Percentiles rank a stretch among this genome's conserved stretches.
These are phyloP conservation scores for Corynorhinus townsendii DNA, from an alignment of 2,113 vertebrate genomes.

Conservation along the genomic window DNA sequence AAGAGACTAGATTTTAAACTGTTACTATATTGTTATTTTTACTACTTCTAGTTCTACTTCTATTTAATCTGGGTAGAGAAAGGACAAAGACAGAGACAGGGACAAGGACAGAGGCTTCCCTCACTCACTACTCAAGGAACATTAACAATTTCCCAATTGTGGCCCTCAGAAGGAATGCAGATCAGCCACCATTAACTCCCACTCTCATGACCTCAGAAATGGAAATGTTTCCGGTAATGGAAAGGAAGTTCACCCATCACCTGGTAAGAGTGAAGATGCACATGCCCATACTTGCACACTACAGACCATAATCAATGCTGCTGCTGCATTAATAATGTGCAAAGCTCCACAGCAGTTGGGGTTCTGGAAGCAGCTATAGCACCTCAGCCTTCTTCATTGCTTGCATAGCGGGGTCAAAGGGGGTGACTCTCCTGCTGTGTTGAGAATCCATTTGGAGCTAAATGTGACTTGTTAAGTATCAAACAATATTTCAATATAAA, in stretches of 20 bases:
- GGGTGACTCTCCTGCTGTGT: background rate
- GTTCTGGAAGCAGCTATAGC: background rate
- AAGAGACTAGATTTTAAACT: background rate
- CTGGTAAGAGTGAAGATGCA: background rate
- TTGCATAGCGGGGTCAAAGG: background rate
- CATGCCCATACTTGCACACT: background rate
- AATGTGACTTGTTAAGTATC: background rate
- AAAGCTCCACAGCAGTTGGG: background rate
- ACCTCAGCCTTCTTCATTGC: background rate
- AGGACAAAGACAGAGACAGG: background rate
- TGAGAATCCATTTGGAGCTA: background rate
- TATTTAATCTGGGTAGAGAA: background rate
- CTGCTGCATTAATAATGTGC: background rate
- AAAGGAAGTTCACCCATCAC: background rate
- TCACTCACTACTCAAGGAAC: background rate
- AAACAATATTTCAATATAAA: background rate
- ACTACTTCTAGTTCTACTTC: background rate
- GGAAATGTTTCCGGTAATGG: background rate
- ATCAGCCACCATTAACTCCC: background rate
- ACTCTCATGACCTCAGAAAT: background rate
- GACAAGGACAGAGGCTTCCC: background rate
- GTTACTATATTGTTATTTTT: background rate
- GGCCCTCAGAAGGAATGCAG: background rate
- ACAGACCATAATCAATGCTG: background rate
- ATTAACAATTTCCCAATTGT: background rate